phyloP scores from a whole-genome alignment of 2,797 vertebrate genomes.

The Hylomyscus alleni region DNA sequence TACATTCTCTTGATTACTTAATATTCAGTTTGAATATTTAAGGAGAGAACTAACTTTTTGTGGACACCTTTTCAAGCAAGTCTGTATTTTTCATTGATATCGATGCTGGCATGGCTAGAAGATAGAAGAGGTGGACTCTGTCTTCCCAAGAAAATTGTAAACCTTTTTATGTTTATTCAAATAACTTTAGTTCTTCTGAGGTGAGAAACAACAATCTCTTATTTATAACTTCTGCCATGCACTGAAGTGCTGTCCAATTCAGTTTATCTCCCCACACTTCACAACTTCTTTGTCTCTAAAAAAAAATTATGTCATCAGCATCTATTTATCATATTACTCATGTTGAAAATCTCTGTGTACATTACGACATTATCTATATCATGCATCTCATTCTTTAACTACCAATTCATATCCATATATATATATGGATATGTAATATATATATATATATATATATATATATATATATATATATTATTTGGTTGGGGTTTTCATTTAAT shows the following conservation, averaged over 20 bases:
- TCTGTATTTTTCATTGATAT: too few species aligned
- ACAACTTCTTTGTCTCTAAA: not conserved
- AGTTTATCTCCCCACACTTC: not conserved
- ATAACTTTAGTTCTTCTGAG: not conserved
- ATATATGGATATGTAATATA: too few species aligned
- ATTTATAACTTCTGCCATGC: not conserved
- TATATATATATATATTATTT: too few species aligned
- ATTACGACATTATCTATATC: not conserved
- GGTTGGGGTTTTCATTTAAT: not conserved
- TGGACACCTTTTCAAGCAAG: too few species aligned
- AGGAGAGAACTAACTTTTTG: not conserved
- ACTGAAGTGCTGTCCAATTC: not conserved
- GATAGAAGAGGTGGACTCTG: not conserved
- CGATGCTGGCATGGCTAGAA: not conserved
- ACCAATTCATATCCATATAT: too few species aligned
- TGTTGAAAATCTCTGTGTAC: rapidly evolving
- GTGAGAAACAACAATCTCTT: not conserved
- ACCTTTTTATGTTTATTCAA: not conserved
- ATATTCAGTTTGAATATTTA: not conserved
- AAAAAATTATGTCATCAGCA: not conserved
- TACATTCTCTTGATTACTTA: not conserved
- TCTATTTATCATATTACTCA: not conserved
- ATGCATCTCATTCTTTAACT: not conserved
- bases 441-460: not conserved
- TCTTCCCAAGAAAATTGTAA: not conserved